Base-by-base conservation (phyloP, 64 coral and sea anemone genomes). In the Montipora cactus region DNA sequence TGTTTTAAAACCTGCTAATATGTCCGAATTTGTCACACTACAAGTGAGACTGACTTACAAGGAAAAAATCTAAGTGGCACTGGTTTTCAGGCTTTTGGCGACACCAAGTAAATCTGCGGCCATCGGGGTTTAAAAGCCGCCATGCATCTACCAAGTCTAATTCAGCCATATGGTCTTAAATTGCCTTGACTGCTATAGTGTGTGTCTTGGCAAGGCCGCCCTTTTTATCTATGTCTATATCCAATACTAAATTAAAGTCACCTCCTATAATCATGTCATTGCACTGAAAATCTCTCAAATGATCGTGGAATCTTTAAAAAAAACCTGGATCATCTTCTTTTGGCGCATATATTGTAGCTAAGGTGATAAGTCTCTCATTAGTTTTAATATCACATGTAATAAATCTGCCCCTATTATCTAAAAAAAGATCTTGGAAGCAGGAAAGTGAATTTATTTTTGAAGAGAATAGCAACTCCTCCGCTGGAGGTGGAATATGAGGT, bases 361-460 rank as follows among this genome's bases (percentile, higher is more conserved):
- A 25, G 23, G 23, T 25, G 23, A 25, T 25, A 25, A 25, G 23
- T 25, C 23, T 25, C 23, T 25, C 23, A 23, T 71, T 20, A 21
- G 67, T 71, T 71, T 71, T 71, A 71, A 71, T 71, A 71, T 71
- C 20, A 14, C 67, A n/a, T 71, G n/a, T n/a, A n/a, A 71, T 21
- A 71, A 71, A 25, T 25, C 25, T 25, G 25, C 25, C n/a, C n/a
- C 4, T 21, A 21, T n/a, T 21, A 14, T 71, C 67, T 21, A 14
- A 71, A 71, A 71, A 71, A 5, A 25, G 67, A 21, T 71, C 2
- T 71, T 21, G 13, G 14, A 12, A 78, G 46, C 5, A 18, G 9
- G 13, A 64, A 64, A 13, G 8, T 14, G 13, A 64, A 64, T 12
- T 64, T 64, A 15, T 64, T 64, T 7, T 64, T 64, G 13, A 64